Evolutionary conservation across 2,113 vertebrate species (phyloP).

Genomic region (Cettia cetti): DNA sequence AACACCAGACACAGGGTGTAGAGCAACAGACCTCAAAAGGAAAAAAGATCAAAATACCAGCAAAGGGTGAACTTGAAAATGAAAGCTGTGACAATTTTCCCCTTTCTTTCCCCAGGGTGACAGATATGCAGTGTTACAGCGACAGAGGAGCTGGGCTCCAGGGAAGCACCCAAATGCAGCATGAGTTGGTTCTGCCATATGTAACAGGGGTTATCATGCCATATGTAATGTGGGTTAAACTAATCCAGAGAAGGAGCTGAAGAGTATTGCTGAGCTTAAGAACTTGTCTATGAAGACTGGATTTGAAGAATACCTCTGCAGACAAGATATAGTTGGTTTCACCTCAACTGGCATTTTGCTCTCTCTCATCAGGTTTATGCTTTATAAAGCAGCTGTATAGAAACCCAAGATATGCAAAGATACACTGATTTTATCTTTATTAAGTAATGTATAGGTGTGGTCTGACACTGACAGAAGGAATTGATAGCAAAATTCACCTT

Average conservation of each 20-base stretch:
- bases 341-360: accelerated
- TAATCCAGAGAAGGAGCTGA: background rate
- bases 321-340: background rate
- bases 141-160: background rate
- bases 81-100: background rate
- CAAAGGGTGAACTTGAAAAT: background rate
- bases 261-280: background rate
- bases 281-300: background rate
- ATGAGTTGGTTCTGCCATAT: background rate
- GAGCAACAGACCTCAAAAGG: background rate
- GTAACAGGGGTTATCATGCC: background rate
- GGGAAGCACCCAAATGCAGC: background rate
- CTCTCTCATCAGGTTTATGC: background rate
- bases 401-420: background rate
- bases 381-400: background rate
- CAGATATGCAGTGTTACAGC: accelerated
- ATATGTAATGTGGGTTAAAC: accelerated
- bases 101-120: background rate
- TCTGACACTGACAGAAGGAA: background rate
- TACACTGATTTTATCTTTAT: background rate
- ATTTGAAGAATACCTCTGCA: background rate
- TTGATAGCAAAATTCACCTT: background rate
- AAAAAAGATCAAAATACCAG: background rate
- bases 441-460: background rate
- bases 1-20: background rate